phyloP scores from a whole-genome alignment of 2,888 invertebrate genomes.

The Tetragnatha montana region DNA sequence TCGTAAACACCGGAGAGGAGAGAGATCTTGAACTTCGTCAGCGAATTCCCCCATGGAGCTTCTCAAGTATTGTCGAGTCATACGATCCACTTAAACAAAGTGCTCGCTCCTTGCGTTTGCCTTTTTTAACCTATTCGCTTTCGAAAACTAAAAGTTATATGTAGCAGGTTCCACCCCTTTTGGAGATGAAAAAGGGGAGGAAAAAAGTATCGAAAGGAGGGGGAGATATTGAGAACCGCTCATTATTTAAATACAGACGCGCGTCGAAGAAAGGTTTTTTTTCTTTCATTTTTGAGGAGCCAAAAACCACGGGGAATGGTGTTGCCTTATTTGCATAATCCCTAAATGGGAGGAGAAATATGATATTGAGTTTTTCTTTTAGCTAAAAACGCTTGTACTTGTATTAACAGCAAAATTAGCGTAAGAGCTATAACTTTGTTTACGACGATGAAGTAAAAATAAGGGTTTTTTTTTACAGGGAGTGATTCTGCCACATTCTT shows the following conservation, averaged over 20 bases:
- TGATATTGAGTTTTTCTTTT: background rate
- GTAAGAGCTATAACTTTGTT: too few relatives aligned
- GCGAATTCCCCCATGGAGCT: conserved; percentile 25
- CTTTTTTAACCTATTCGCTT: background rate
- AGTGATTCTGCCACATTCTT: too few relatives aligned
- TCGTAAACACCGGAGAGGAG: background rate
- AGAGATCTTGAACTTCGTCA: conserved; percentile 24
- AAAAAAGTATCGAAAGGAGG: background rate
- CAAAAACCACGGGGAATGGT: background rate
- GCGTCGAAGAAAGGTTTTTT: background rate
- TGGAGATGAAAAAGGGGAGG: background rate
- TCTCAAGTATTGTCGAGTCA: conserved; percentile 19
- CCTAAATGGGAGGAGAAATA: conserved; percentile 3
- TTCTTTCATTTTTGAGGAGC: conserved; percentile 2
- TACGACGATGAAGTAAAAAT: too few relatives aligned
- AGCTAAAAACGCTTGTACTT: background rate
- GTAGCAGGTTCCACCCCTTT: too few relatives aligned
- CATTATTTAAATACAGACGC: conserved; percentile 48
- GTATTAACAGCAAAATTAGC: background rate
- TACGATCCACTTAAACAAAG: conserved; percentile 56
- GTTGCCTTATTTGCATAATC: conserved; percentile 37
- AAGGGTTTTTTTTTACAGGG: too few relatives aligned
- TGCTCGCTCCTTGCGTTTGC: conserved; percentile 22
- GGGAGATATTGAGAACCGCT: conserved; percentile 13
- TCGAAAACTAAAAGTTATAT: conserved; percentile 23